These are phyloP conservation scores for Zeus faber DNA, from an alignment of 2,113 vertebrate genomes.

Conservation along the genomic window DNA sequence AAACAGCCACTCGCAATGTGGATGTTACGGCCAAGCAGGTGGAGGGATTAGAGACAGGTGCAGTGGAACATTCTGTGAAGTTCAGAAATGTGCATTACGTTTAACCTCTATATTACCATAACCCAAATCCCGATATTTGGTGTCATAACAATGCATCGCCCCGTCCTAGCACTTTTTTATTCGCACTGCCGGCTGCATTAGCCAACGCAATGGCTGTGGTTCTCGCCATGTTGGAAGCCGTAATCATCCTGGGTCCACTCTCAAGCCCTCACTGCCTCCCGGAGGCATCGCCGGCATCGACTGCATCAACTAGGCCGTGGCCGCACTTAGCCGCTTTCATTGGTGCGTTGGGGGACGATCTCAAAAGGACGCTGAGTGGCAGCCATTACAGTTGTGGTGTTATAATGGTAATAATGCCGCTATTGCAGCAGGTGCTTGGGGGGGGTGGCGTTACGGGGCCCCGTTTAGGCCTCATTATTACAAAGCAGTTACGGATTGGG, in stretches of 20 bases:
- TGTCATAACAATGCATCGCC: too few relatives aligned
- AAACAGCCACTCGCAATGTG: too few relatives aligned
- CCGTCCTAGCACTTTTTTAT: too few relatives aligned
- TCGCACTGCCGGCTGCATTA: too few relatives aligned
- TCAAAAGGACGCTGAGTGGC: constrained; percentile 49
- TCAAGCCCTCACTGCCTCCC: too few relatives aligned
- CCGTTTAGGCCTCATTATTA: constrained; percentile 57
- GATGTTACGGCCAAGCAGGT: too few relatives aligned
- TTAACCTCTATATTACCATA: too few relatives aligned
- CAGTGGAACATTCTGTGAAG: too few relatives aligned
- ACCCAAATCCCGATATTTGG: too few relatives aligned
- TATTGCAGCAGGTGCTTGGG: constrained; percentile 69
- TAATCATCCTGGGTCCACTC: constrained; percentile 40
- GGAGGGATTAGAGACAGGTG: too few relatives aligned
- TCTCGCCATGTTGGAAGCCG: constrained; percentile 6
- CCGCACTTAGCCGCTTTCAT: constrained; percentile 50
- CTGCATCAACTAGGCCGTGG: constrained; percentile 30
- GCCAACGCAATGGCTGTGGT: constrained; percentile 15
- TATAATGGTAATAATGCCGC: constrained; percentile 65
- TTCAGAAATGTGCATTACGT: too few relatives aligned
- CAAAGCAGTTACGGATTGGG: constrained; percentile 53
- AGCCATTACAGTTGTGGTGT: constrained; percentile 51
- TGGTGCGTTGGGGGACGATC: constrained; percentile 45
- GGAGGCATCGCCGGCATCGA: constrained; percentile 2
- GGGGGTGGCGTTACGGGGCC: constrained; percentile 67